phyloP scores from a whole-genome alignment of 2,797 vertebrate species.

The Glyptemys insculpta region DNA sequence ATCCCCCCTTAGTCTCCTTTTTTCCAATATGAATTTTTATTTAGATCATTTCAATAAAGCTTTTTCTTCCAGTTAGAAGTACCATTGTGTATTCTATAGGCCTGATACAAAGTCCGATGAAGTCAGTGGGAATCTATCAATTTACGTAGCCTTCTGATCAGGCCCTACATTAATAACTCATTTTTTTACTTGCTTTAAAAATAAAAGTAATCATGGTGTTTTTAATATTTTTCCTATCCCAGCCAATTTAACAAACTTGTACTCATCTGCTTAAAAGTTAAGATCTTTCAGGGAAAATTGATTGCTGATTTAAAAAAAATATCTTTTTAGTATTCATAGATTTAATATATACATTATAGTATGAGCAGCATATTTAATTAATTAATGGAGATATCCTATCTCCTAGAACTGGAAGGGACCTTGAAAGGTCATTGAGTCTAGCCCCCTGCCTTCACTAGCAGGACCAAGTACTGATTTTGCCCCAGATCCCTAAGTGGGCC shows the following conservation, averaged over 20 bases:
- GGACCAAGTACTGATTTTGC: too few relatives aligned
- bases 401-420: too few relatives aligned
- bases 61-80: not conserved
- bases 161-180: slow-evolving; percentile 1
- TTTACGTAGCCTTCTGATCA: not conserved
- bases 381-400: too few relatives aligned
- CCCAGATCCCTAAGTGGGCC: too few relatives aligned
- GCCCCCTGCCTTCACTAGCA: too few relatives aligned
- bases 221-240: not conserved
- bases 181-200: slow-evolving; percentile 31
- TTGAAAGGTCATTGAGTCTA: too few relatives aligned
- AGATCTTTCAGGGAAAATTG: slow-evolving; percentile 62
- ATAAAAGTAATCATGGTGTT: not conserved
- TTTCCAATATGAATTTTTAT: not conserved
- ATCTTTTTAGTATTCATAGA: slow-evolving; percentile 13
- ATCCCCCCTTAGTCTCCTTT: too few relatives aligned
- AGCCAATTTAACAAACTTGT: slow-evolving; percentile 2
- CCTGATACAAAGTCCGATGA: not conserved
- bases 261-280: slow-evolving; percentile 45
- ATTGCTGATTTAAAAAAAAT: not conserved
- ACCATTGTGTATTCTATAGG: not conserved
- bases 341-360: slow-evolving; percentile 22
- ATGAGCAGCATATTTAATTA: slow-evolving; percentile 40
- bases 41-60: not conserved
- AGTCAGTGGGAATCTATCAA: not conserved